These are phyloP conservation scores for Exocentrus adspersus DNA, from an alignment of 2,888 invertebrate species.

Conservation along the genomic window DNA sequence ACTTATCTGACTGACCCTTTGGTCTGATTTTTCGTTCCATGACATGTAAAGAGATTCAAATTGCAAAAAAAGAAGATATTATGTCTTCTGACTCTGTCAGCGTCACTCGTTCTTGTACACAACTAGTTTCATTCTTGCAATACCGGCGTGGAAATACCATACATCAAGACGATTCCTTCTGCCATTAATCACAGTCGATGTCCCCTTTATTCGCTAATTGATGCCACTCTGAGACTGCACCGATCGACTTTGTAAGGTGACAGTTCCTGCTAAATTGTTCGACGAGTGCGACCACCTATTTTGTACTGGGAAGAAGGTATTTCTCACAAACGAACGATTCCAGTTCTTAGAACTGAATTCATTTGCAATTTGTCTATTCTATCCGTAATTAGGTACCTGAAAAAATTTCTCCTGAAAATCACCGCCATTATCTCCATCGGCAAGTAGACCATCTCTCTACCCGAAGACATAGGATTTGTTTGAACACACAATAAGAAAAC, in stretches of 20 bases:
- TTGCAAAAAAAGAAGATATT: too few relatives aligned
- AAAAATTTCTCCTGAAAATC: slow-evolving; percentile 39
- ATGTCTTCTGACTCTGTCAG: too few relatives aligned
- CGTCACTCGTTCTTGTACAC: too few relatives aligned
- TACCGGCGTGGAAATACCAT: too few relatives aligned
- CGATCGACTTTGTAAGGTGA: slow-evolving; percentile 4
- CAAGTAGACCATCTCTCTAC: slow-evolving; percentile 44
- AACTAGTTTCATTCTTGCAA: too few relatives aligned
- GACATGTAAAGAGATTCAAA: too few relatives aligned
- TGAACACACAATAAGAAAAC: slow-evolving; percentile 40
- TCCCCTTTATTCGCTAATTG: slow-evolving; percentile 11
- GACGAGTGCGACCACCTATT: slow-evolving; percentile 2
- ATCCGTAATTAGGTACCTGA: not conserved
- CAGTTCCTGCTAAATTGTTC: slow-evolving; percentile 9
- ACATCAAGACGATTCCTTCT: not conserved
- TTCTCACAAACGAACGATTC: too few relatives aligned
- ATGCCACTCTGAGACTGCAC: slow-evolving; percentile 8
- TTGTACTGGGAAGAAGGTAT: too few relatives aligned
- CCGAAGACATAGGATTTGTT: slow-evolving; percentile 41
- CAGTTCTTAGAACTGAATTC: not conserved
- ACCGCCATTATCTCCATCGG: slow-evolving; percentile 33
- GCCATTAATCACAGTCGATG: slow-evolving; percentile 4
- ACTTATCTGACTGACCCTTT: too few relatives aligned
- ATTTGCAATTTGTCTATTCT: not conserved
- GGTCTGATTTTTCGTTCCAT: too few relatives aligned